Base-by-base conservation (phyloP, 2,888 invertebrate genomes). In the Fragum sueziense region DNA sequence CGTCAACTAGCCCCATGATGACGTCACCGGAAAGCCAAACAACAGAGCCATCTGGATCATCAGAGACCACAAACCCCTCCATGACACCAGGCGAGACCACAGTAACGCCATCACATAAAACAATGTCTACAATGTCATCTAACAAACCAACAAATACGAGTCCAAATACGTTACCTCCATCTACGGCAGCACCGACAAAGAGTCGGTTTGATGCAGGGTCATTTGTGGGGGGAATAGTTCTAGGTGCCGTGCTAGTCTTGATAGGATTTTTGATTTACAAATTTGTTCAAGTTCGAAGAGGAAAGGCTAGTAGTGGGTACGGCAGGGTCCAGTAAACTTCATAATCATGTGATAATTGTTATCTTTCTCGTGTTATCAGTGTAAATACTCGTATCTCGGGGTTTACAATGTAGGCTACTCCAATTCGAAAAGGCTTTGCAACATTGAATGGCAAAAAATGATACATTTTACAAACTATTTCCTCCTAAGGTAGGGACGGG, bases 141-240 rank as follows among this genome's bases (percentile, higher is more conserved):
- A 61, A 33, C n/a, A 61, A 61, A 27, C 61, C 61, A 33, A 37
- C 41, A 41, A 7, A 14, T 41, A 41, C 65, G 14, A 37, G 34
- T n/a, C 34, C 41, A 6, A 4, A n/a, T n/a, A 37, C 65, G 25
- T 27, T 41, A 2, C 22, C 41, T 6, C 20, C 22, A 6, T 41
- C 65, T 3, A 65, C 65, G 11, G 20, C 34, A 27, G 41, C 37
- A 41, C 65, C 65, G 22, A 22, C n/a, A 25, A 41, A 41, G 17
- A 37, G 65, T 65, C 33, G 65, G n/a, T 65, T 65, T 25, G 65
- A 65, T 65, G 65, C 41, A 37, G 65, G 65, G 9, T 65, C 65
- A 25, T 65, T 65, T 41, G 7, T 65, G 37, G 65, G 65, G 2
- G 65, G 65, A 20, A 65, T 65, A 17, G 65, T 65, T 65, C 25